phyloP scores from a whole-genome alignment of 2,797 vertebrate genomes.

The Cirrhinus molitorella region DNA sequence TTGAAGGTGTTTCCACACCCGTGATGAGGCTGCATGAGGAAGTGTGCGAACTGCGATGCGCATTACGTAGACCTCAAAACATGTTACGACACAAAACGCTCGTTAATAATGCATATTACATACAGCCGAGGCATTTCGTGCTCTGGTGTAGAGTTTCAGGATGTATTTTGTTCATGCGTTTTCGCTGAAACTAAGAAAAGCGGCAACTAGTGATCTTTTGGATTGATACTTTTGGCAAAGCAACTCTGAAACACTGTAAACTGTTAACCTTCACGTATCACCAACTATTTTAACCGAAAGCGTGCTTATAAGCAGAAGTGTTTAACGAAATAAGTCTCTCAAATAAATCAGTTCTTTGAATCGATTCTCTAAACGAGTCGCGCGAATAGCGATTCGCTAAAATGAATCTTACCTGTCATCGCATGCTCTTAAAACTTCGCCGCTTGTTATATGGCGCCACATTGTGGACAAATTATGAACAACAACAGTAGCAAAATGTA shows the following conservation, averaged over 20 bases:
- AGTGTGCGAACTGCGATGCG: background rate
- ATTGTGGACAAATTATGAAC: background rate
- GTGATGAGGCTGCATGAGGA: constrained; percentile 37
- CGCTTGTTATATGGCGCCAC: background rate
- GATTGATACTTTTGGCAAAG: background rate
- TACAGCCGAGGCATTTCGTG: background rate
- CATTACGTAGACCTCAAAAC: constrained; percentile 1
- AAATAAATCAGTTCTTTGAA: background rate
- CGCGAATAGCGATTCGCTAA: background rate
- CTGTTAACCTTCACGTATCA: background rate
- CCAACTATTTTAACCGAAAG: background rate
- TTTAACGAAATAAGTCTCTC: too few relatives aligned
- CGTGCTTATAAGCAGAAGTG: background rate
- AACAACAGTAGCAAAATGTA: too few relatives aligned
- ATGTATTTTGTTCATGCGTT: background rate
- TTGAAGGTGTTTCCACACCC: constrained; percentile 34
- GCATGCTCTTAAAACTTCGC: background rate
- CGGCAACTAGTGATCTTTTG: too few relatives aligned
- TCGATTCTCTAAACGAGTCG: background rate
- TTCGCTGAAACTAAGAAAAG: background rate
- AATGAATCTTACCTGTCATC: background rate
- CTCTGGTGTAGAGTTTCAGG: background rate
- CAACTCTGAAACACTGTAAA: background rate
- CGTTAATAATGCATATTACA: background rate
- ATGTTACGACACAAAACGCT: background rate